Evolutionary conservation across 2,888 invertebrate genomes (phyloP), one percentile per base, ranked within the genome.

Genomic region (Scrobipalpa atriplicella): DNA sequence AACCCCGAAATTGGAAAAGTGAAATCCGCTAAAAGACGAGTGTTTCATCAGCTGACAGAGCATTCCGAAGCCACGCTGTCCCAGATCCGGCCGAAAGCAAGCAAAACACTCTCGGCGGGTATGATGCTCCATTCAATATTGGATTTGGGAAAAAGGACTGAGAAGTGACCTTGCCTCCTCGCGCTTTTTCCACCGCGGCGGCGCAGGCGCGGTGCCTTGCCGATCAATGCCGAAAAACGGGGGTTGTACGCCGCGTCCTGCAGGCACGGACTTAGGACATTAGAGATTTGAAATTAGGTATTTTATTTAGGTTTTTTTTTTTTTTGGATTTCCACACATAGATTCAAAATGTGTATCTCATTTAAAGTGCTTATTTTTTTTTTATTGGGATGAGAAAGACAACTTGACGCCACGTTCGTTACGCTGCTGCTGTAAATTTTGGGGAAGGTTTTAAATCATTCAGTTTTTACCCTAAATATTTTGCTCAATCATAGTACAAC

Each of bases 141-240:
- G 85, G 83, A 82, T 85, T 89, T 87, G 81, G 54, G 83, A 89
- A 92, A 92, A 92, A 92, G 90, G 89, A 89, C 80, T 86, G 84
- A 87, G 87, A 86, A 86, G 89, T 91, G 92, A 92, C 92, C 92
- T 92, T 92, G 91, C 84, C 86, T 87, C 82, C 83, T 83, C 84
- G 76, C 90, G 89, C 90, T 90, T 91, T 92, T 90, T 10, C n/a
- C 36, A 16, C 18, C 58, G 36, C 13, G 1, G 11, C 86, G 88
- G 90, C 92, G 92, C 91, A 90, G 86, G 92, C 92, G 92, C 91
- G 90, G 71, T 88, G 83, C 78, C 72, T 78, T 84, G 52, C 29
- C 68, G 92, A 92, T 92, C 92, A 89, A 92, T 92, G 92, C 89
- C 92, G 89, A 91, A 91, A 92, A 90, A 89, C 89, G 86, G 87